Evolutionary conservation across 2,113 vertebrate species (phyloP), one percentile per base, ranked within the genome.

Genomic region (Lampris megalopsis): DNA sequence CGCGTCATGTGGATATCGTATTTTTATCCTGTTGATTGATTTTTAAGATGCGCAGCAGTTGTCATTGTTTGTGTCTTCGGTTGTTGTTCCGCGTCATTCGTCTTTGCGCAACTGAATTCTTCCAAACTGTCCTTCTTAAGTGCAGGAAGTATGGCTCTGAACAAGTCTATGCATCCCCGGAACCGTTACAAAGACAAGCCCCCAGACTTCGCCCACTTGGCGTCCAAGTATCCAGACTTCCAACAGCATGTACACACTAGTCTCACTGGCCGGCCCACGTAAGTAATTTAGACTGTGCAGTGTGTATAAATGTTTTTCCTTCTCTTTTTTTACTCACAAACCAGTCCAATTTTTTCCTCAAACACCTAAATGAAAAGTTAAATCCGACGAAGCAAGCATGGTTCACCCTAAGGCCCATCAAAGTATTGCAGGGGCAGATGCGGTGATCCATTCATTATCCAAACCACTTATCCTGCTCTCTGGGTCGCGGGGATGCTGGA

Each of bases 121-220:
- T 5, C 24, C 24, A 24, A 24, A 24, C 24, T 24, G 24, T 24
- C 24, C 24, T 9, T 35, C 1, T 11, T 56, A 80, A 73, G 6
- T 60, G 7, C 42, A 73, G n/a, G 10, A 13, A 49, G 6, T 63
- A 97, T 97, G 96, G 93, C 96, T 58, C 90, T 96, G 48, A 97
- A 96, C 85, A 97, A 95, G 82, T 96, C 95, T 56, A 96, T 97
- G 96, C 96, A 96, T 85, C 95, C 95, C 77, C 92, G 96, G 83
- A 97, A 97, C 87, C 95, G 95, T 35, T 97, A 97, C 90, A 97
- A 96, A 88, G 96, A 97, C 87, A 96, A 94, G 82, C 95, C 96
- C 11, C 96, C 96, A 6, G 95, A 97, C 73, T 97, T 97, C 63
- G 92, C 95, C 0, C 95, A 96, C 84, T 82, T 97, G 84, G 95